phyloP scores from a whole-genome alignment of 2,113 vertebrate genomes.

The Scophthalmus maximus region DNA sequence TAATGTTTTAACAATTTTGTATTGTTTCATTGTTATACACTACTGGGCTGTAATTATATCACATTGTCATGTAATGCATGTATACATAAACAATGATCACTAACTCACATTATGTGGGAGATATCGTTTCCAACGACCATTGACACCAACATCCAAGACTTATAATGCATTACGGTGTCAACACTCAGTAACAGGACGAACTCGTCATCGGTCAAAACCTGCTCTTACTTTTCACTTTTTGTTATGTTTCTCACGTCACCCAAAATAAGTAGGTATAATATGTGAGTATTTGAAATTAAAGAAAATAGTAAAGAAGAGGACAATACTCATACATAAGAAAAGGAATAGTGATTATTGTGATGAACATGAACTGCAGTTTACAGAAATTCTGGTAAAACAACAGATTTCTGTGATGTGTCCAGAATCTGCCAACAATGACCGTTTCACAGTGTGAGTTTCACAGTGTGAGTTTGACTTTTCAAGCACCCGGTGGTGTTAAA shows the following conservation, averaged over 20 bases:
- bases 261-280: no score
- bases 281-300: no score
- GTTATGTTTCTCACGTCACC: no score
- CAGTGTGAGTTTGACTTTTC: background rate
- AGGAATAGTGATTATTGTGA: background rate
- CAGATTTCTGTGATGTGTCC: background rate
- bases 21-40: background rate
- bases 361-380: background rate
- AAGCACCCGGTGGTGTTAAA: background rate
- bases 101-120: no score
- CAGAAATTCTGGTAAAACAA: background rate
- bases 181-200: no score
- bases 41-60: background rate
- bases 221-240: no score
- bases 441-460: background rate
- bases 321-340: background rate
- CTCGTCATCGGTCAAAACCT: no score
- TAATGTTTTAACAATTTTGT: background rate
- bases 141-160: no score
- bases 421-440: background rate
- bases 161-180: no score
- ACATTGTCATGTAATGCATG: background rate
- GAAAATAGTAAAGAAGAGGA: background rate
- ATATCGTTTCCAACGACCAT: no score
- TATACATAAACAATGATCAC: no score